These are phyloP conservation scores for Rhabdomys dilectus DNA, from an alignment of 2,113 vertebrate species.

Conservation along the genomic window DNA sequence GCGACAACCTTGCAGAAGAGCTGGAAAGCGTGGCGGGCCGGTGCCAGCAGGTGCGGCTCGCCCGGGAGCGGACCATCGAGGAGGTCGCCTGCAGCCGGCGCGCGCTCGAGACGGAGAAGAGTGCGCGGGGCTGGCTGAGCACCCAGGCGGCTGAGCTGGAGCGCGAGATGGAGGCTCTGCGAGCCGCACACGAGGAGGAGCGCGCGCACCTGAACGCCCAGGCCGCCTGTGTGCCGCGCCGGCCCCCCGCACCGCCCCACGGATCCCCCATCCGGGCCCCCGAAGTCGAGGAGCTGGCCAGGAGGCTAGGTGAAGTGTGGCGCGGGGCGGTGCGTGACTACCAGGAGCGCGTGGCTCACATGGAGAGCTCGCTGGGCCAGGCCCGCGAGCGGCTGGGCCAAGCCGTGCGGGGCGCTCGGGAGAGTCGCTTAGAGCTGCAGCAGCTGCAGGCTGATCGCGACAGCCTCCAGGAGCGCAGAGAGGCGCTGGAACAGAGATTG, in stretches of 20 bases:
- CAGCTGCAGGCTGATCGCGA: slow-evolving; percentile 90
- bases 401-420: slow-evolving; percentile 89
- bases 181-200: slow-evolving; percentile 91
- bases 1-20: slow-evolving; percentile 89
- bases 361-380: slow-evolving; percentile 91
- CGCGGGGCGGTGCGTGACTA: slow-evolving; percentile 90
- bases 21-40: slow-evolving; percentile 85
- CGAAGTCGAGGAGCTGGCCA: slow-evolving; percentile 91
- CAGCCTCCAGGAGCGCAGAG: slow-evolving; percentile 84
- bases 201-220: slow-evolving; percentile 86
- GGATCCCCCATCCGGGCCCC: slow-evolving; percentile 78
- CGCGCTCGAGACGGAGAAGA: slow-evolving; percentile 91
- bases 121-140: slow-evolving; percentile 91
- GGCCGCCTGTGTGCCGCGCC: slow-evolving; percentile 71
- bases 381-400: slow-evolving; percentile 87
- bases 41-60: slow-evolving; percentile 88
- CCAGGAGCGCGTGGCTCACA: slow-evolving; percentile 87
- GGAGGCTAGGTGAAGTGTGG: slow-evolving; percentile 90
- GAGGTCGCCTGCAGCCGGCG: slow-evolving; percentile 86
- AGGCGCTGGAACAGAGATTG: slow-evolving; percentile 89
- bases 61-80: slow-evolving; percentile 85
- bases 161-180: slow-evolving; percentile 87
- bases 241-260: slow-evolving; percentile 76
- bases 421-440: slow-evolving; percentile 88
- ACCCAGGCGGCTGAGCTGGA: slow-evolving; percentile 90